phyloP scores from a whole-genome alignment of 2,888 invertebrate species.

The Drosophila histrio region DNA sequence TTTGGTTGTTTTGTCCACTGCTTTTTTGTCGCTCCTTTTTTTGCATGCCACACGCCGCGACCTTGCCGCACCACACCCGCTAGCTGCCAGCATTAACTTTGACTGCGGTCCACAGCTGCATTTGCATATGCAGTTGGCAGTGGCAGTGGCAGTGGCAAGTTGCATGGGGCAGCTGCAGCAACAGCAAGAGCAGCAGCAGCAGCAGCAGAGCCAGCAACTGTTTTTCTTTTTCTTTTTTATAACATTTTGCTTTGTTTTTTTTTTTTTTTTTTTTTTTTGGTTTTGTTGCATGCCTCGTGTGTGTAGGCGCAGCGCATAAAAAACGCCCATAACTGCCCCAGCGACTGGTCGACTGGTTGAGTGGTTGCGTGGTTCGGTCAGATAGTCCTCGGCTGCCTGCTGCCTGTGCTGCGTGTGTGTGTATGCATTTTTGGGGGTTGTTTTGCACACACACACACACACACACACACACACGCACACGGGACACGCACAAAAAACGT shows the following conservation, averaged over 20 bases:
- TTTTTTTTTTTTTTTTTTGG: conserved; percentile 16
- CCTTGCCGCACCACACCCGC: conserved; percentile 70
- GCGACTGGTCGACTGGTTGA: conserved; percentile 48
- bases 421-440: conserved; percentile 69
- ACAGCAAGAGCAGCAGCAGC: background rate
- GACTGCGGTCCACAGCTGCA: conserved; percentile 37
- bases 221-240: conserved; percentile 24
- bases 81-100: conserved; percentile 59
- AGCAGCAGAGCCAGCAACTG: background rate
- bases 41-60: conserved; percentile 58
- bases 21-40: conserved; percentile 27
- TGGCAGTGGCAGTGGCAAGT: conserved; percentile 9
- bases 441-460: conserved; percentile 54
- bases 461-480: conserved; percentile 11
- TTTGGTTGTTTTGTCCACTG: conserved; percentile 73
- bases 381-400: conserved; percentile 31
- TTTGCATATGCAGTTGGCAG: conserved; percentile 28
- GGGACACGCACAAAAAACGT: conserved; percentile 61
- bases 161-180: conserved; percentile 1
- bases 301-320: conserved; percentile 53
- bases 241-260: conserved; percentile 20
- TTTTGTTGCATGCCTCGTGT: conserved; percentile 9
- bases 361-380: conserved; percentile 40
- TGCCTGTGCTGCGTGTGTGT: too few species aligned
- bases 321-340: conserved; percentile 73